Evolutionary conservation across 2,113 vertebrate genomes (phyloP), one percentile per base, ranked within the genome.

Genomic region (Ancistrus triradiatus): DNA sequence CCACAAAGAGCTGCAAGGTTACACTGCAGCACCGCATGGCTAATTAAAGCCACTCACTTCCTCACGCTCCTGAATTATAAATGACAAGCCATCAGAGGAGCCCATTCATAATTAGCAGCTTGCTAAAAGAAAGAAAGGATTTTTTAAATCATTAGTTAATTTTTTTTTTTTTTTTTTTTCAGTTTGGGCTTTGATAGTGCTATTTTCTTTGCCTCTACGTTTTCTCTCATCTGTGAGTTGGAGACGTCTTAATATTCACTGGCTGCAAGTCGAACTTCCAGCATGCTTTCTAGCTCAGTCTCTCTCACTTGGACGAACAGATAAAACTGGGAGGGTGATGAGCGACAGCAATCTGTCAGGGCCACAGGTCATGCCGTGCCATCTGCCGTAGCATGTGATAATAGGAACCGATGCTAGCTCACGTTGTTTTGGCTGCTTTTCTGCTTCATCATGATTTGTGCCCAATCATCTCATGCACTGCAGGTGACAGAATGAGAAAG

Each of bases 301-400:
- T 63, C 69, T 63, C 61, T 37, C 52, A 25, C 57, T 63, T 61
- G 78, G 67, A 56, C 15, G 14, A 37, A 15, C 33, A 46, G 52
- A 75, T 70, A 69, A 66, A 31, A 80, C 79, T 80, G 79, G 77
- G 84, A 79, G 82, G 73, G 72, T 77, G 81, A 80, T 64, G 76
- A 80, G 74, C 82, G 81, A 85, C 78, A 80, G 76, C 81, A 87
- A 87, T 89, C 86, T 89, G 85, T 75, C 76, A 70, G 61, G 83
- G 84, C 79, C 83, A 84, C 68, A 83, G 83, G 84, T 85, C 81
- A 81, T 65, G 57, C 74, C 84, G 78, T 77, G 75, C 83, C 83
- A 88, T 87, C 84, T 87, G 86, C 73, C 77, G 63, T 78, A 66
- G 73, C 58, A 83, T 84, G 75, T 78, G 84, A 85, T 86, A 79